Conservation (phyloP, 2,797 vertebrate species). For the Champsocephalus esox region DNA sequence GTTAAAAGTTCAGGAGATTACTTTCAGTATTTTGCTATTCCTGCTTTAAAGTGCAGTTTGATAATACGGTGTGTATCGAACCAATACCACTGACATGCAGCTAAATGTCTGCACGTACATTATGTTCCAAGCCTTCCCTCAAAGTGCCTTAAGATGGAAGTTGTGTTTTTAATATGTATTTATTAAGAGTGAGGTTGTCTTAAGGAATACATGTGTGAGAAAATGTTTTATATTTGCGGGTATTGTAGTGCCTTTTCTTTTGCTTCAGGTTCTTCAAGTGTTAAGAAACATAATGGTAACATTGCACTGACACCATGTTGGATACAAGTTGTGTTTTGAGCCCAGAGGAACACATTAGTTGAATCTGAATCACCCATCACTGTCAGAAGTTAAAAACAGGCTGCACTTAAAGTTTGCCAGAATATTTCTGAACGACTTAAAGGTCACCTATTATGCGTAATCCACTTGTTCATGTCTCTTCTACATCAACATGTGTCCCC, state of each 20-base stretch:
- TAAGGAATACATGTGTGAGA: background rate
- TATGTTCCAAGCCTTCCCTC: background rate
- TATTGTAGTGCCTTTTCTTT: background rate
- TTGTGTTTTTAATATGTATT: slow-evolving; percentile 20
- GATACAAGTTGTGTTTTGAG: background rate
- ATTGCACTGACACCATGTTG: background rate
- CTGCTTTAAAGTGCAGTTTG: background rate
- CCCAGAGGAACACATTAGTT: slow-evolving; percentile 3
- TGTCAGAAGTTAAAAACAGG: background rate
- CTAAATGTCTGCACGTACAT: background rate
- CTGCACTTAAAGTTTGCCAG: background rate
- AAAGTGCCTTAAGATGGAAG: slow-evolving; percentile 25
- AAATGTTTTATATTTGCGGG: background rate
- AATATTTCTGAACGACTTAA: background rate
- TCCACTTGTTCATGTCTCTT: too few relatives aligned
- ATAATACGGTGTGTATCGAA: background rate
- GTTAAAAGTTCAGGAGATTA: background rate
- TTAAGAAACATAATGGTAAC: background rate
- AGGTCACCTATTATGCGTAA: too few relatives aligned
- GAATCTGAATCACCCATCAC: background rate
- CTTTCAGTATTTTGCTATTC: background rate
- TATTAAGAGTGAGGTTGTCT: slow-evolving; percentile 13
- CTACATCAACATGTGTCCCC: too few relatives aligned
- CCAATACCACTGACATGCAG: background rate
- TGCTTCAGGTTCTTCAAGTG: background rate